Evolutionary conservation across 1,140 invertebrate genomes (phyloP).

Genomic region (Ganaspis sp.): DNA sequence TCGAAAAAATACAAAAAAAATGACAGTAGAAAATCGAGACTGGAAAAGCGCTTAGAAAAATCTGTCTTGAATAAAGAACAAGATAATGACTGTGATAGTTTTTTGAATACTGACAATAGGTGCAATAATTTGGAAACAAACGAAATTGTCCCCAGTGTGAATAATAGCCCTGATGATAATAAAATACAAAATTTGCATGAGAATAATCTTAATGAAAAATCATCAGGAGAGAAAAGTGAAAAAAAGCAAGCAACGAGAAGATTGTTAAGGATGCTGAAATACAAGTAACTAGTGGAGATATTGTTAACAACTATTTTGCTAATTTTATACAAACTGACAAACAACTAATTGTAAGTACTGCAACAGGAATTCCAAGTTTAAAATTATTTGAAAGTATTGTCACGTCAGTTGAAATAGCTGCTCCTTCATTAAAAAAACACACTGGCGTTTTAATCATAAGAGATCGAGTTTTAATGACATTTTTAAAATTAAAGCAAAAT

Average conservation of each 20-base stretch:
- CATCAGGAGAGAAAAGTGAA: no score
- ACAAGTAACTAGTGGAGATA: slow-evolving; percentile 32
- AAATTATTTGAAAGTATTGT: slow-evolving; percentile 42
- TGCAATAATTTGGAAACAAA: no score
- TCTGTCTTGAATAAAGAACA: neutral
- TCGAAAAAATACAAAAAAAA: neutral
- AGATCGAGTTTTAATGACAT: slow-evolving; percentile 46
- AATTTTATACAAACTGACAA: slow-evolving; percentile 42
- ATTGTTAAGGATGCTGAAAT: slow-evolving; percentile 14
- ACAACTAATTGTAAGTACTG: slow-evolving; percentile 41
- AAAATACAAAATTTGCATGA: no score
- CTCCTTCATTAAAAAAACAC: neutral
- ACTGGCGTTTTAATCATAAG: slow-evolving; percentile 25
- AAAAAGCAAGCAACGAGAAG: neutral
- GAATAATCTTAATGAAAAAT: neutral
- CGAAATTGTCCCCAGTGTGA: no score
- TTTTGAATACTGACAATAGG: neutral
- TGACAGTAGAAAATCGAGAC: neutral
- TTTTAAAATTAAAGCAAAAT: slow-evolving; percentile 53
- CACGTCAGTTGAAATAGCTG: slow-evolving; percentile 6
- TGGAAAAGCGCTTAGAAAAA: no score
- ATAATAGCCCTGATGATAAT: no score
- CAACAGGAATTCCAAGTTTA: slow-evolving; percentile 45
- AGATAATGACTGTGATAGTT: neutral
- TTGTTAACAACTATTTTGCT: slow-evolving; percentile 22